Conservation (phyloP, 2,113 vertebrate species). For the Variabilichromis moorii region DNA sequence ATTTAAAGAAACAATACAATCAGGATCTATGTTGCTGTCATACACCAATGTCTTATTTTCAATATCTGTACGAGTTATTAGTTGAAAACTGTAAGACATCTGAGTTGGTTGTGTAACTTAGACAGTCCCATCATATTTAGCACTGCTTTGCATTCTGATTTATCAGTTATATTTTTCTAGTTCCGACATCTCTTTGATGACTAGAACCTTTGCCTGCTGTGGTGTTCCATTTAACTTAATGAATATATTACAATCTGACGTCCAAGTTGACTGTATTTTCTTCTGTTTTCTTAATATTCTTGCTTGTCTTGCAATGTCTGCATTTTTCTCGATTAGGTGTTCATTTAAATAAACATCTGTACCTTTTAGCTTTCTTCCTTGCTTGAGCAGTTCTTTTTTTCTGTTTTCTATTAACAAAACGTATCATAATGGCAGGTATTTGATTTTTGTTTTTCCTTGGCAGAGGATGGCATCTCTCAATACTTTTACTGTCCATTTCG, state of each 20-base stretch:
- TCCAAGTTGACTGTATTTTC: background rate
- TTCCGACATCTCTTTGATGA: background rate
- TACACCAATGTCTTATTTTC: background rate
- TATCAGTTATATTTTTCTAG: background rate
- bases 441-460: background rate
- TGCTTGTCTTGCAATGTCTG: background rate
- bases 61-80: background rate
- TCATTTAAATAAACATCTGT: background rate
- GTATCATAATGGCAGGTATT: background rate
- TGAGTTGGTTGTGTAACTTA: background rate
- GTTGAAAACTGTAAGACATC: background rate
- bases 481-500: background rate
- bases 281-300: background rate
- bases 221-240: background rate
- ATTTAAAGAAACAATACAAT: background rate
- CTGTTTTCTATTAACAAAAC: background rate
- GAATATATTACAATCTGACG: background rate
- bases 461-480: background rate
- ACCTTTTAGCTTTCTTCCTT: background rate
- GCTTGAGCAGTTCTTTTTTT: background rate
- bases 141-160: background rate
- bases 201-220: background rate
- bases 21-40: background rate
- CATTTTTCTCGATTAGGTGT: background rate
- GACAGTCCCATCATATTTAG: background rate